Percentiles rank a stretch among this genome's conserved stretches.
phyloP scores from a whole-genome alignment of 2,797 vertebrate species.

The Galagoides demidoff region DNA sequence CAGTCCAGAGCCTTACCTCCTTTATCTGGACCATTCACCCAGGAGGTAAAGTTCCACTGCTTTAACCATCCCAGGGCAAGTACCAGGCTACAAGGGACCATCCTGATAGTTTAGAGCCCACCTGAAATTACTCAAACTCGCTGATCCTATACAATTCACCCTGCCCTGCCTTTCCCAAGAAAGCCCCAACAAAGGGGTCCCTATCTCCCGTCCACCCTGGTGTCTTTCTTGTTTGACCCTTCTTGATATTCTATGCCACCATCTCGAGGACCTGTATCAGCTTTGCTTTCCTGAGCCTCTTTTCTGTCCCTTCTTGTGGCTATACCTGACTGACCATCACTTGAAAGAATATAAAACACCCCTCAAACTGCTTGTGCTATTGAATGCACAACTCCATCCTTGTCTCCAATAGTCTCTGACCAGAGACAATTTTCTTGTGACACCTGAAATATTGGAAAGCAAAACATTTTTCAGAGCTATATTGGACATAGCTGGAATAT shows the following conservation, averaged over 20 bases:
- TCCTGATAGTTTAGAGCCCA: neutral
- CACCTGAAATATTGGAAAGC: neutral
- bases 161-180: neutral
- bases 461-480: neutral
- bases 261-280: neutral
- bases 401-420: neutral
- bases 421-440: neutral
- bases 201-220: neutral
- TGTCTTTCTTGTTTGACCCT: neutral
- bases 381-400: neutral
- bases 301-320: neutral
- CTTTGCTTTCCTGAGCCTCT: neutral
- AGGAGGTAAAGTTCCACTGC: neutral
- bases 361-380: neutral
- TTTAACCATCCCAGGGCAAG: neutral
- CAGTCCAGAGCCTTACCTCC: no score
- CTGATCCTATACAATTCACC: neutral
- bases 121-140: neutral
- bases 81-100: neutral
- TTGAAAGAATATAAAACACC: neutral
- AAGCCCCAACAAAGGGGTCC: neutral
- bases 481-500: no score
- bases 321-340: neutral
- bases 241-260: fast-evolving
- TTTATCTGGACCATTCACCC: neutral